Evolutionary conservation across 2,797 vertebrate genomes (phyloP).

Genomic region (Pantherophis alleghaniensis): DNA sequence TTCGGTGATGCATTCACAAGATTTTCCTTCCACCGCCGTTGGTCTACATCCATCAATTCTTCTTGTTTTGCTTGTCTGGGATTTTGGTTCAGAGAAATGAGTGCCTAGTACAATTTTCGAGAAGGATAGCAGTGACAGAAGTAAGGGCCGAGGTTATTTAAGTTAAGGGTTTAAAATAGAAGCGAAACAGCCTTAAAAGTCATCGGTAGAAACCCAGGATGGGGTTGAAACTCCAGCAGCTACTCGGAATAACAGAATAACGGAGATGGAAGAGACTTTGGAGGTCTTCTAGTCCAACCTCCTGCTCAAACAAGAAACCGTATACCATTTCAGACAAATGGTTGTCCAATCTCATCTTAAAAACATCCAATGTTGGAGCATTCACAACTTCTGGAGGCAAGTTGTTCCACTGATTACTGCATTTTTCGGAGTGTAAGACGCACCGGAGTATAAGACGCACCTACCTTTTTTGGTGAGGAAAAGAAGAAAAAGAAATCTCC

Average conservation of each 20-base stretch:
- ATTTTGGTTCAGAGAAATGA: not conserved
- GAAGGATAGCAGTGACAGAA: not conserved
- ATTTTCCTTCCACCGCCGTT: not conserved
- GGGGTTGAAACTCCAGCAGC: not conserved
- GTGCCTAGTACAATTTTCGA: not conserved
- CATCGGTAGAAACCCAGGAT: not conserved
- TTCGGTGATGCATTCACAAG: not conserved
- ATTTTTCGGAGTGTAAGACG: no score
- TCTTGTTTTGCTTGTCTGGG: not conserved
- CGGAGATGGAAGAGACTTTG: no score
- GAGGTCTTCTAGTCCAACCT: no score
- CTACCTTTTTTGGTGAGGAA: no score
- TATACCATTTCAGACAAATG: no score
- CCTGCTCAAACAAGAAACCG: no score
- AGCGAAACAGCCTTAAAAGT: not conserved
- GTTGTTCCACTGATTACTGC: no score
- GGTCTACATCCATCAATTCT: not conserved
- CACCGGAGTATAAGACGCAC: no score
- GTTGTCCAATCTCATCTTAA: no score
- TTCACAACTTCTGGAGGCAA: no score
- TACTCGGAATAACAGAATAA: not conserved
- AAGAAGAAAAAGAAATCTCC: no score
- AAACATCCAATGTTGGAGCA: no score
- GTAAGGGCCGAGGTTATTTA: not conserved
- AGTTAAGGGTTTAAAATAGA: conserved; percentile 19